Conservation (phyloP, 2,113 vertebrate genomes). For the Leuciscus idus region DNA sequence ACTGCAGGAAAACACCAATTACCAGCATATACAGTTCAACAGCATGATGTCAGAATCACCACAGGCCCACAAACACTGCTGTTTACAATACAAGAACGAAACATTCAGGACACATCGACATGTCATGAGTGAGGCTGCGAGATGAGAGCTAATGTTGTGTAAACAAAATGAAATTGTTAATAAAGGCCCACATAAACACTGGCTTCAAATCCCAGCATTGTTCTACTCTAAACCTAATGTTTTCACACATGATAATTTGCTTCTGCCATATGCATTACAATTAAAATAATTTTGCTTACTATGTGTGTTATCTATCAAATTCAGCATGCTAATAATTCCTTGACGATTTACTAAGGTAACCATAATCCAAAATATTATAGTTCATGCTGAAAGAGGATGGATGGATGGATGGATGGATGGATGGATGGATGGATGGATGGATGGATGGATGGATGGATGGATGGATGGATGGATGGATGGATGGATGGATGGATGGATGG, state of each 20-base stretch:
- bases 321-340: background rate
- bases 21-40: background rate
- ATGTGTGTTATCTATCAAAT: background rate
- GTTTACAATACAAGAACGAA: background rate
- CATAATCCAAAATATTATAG: no score
- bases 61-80: background rate
- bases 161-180: conserved; percentile 15
- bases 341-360: no score
- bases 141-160: background rate
- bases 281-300: background rate
- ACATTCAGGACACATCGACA: background rate
- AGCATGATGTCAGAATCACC: background rate
- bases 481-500: no score
- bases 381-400: no score
- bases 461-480: no score
- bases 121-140: background rate
- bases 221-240: background rate
- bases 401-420: no score
- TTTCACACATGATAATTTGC: background rate
- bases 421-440: no score
- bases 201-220: background rate
- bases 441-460: no score
- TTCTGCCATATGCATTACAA: background rate
- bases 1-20: conserved; percentile 25
- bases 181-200: background rate